Evolutionary conservation across 2,797 vertebrate species (phyloP), one percentile per base, ranked within the genome.

Genomic region (Manis javanica): DNA sequence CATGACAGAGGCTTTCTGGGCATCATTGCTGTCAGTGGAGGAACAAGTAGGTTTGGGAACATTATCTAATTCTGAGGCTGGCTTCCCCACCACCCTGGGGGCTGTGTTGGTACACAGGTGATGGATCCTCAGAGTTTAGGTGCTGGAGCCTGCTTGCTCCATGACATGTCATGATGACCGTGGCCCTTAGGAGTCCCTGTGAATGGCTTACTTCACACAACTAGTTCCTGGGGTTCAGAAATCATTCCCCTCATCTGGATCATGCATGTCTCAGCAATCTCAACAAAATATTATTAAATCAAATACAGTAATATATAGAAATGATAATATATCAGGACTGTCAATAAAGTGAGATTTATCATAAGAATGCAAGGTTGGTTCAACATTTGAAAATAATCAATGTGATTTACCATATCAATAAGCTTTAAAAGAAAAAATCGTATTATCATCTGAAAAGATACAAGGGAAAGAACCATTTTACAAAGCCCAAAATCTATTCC

Each of bases 31-130:
- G 19, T 95, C 95, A 0, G 77, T 0, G 8, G 96, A 37, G 39
- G 59, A 72, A 29, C 78, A 49, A 0, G 68, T 0, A 14, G 94
- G 57, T 7, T 95, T 95, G 0, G 82, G 61, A 19, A 12, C 64
- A 9, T 87, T 11, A 0, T 78, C 81, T 6, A 61, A 63, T 5
- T 87, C 90, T 4, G 85, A 78, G 59, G 81, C 96, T 97, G 95
- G 59, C 12, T 13, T 29, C 59, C 59, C 26, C 11, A 13, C 59
- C 61, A 31, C 12, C 31, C 61, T 63, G 61, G 29, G 26, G 12
- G 61, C 61, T 29, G 6, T 29, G 13, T 15, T 31, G 61, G 29
- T 26, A 63, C 61, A 16, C 29, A 63, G 61, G 46, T 46, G 46
- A 11, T 46, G 46, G 9, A 46, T 15, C 13, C 29, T 12, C 59